Conservation (phyloP, 2,797 vertebrate species). For the Tarsius wallacei region DNA sequence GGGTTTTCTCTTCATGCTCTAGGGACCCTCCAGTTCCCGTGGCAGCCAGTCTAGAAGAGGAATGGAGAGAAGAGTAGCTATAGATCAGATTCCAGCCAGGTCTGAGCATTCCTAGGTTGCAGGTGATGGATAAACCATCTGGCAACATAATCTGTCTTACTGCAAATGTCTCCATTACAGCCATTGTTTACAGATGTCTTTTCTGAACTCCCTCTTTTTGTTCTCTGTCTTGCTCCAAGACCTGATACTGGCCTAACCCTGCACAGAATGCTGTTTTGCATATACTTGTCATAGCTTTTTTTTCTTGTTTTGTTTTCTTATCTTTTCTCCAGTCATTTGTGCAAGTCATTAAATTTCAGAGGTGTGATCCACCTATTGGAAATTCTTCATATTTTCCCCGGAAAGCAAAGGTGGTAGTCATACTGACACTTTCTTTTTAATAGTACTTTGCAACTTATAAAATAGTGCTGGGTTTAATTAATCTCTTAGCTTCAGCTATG, state of each 20-base stretch:
- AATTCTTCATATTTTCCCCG: background rate
- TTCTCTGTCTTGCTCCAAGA: background rate
- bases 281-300: background rate
- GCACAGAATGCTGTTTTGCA: background rate
- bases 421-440: background rate
- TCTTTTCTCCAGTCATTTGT: background rate
- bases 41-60: background rate
- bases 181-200: background rate
- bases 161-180: background rate
- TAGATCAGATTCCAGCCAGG: background rate
- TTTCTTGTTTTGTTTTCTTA: constrained; percentile 19
- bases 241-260: too few relatives aligned
- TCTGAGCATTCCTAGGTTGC: background rate
- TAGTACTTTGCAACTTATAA: background rate
- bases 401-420: background rate
- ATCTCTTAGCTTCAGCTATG: background rate
- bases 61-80: background rate
- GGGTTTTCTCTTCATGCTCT: background rate
- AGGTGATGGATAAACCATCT: background rate
- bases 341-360: background rate
- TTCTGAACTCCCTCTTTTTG: background rate
- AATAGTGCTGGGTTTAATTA: background rate
- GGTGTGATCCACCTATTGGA: background rate
- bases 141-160: background rate
- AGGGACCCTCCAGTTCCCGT: background rate